Evolutionary conservation across 2,797 vertebrate species (phyloP).

Genomic region (Pseudochirops corinnae): DNA sequence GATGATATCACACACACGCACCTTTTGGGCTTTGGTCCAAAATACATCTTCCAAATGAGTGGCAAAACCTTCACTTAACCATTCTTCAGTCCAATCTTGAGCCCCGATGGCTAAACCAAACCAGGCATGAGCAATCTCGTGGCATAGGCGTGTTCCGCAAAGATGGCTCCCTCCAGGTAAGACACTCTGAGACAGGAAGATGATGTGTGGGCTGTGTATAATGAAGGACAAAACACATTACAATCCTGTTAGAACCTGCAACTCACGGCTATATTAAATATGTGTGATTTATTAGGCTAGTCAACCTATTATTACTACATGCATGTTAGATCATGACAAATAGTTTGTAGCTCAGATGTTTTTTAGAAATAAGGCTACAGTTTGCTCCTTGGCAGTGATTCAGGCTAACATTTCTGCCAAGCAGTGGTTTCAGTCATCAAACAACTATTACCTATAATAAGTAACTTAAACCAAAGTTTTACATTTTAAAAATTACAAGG

Average conservation of each 20-base stretch:
- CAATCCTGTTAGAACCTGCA: slow-evolving; percentile 71
- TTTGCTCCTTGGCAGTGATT: slow-evolving; percentile 75
- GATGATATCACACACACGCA: slow-evolving; percentile 74
- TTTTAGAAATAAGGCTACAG: slow-evolving; percentile 71
- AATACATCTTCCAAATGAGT: slow-evolving; percentile 96
- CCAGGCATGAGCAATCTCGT: slow-evolving; percentile 98
- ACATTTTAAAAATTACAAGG: slow-evolving; percentile 74
- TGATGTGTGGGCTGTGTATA: slow-evolving; percentile 93
- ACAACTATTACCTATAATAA: slow-evolving; percentile 74
- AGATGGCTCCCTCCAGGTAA: slow-evolving; percentile 86
- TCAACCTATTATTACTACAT: slow-evolving; percentile 82
- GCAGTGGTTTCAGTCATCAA: slow-evolving; percentile 68
- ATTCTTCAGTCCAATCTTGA: slow-evolving; percentile 97
- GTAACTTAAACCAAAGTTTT: slow-evolving; percentile 75
- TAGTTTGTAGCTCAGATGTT: slow-evolving; percentile 50
- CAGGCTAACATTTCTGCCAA: slow-evolving; percentile 74
- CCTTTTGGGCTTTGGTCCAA: slow-evolving; percentile 93
- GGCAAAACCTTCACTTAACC: slow-evolving; percentile 98
- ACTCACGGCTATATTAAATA: slow-evolving; percentile 73
- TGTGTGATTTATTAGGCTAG: slow-evolving; percentile 76
- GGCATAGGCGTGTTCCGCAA: slow-evolving; percentile 94
- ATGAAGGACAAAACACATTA: slow-evolving; percentile 70
- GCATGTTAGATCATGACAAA: slow-evolving; percentile 81
- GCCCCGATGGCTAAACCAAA: slow-evolving; percentile 97
- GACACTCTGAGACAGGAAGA: slow-evolving; percentile 96